Evolutionary conservation across 2,797 vertebrate species (phyloP).

Genomic region (Myotis findleyi): DNA sequence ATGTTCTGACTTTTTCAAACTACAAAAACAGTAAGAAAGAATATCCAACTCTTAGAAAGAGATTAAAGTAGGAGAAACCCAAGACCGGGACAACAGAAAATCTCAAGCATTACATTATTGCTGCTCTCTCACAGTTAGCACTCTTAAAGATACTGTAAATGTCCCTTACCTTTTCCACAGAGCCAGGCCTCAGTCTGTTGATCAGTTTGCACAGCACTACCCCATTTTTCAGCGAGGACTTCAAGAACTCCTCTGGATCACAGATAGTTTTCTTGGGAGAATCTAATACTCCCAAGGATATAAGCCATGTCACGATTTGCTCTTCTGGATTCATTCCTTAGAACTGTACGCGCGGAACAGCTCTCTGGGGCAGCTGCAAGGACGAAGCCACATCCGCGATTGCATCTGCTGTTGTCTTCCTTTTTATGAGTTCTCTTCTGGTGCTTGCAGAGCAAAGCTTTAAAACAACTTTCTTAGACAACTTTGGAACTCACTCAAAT

Average conservation of each 20-base stretch:
- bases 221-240: slow-evolving; percentile 95
- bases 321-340: slow-evolving; percentile 96
- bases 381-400: slow-evolving; percentile 92
- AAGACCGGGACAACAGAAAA: neutral
- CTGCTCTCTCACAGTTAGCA: slow-evolving; percentile 46
- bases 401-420: slow-evolving; percentile 89
- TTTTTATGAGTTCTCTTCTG: slow-evolving; percentile 84
- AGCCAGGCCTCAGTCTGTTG: slow-evolving; percentile 93
- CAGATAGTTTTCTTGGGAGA: slow-evolving; percentile 97
- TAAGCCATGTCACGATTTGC: slow-evolving; percentile 97
- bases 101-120: neutral
- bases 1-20: slow-evolving; percentile 48
- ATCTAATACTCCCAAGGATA: slow-evolving; percentile 96
- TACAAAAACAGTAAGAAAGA: slow-evolving; percentile 24
- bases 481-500: slow-evolving; percentile 58
- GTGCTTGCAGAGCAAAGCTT: slow-evolving; percentile 75
- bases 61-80: neutral
- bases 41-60: slow-evolving; percentile 8
- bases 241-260: slow-evolving; percentile 95
- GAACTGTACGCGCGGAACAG: slow-evolving; percentile 72
- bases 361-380: slow-evolving; percentile 85
- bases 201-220: slow-evolving; percentile 96
- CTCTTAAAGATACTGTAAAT: neutral
- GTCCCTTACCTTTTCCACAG: slow-evolving; percentile 92
- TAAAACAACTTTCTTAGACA: slow-evolving; percentile 69